phyloP scores from a whole-genome alignment of 2,797 vertebrate species.

The Zalophus californianus region DNA sequence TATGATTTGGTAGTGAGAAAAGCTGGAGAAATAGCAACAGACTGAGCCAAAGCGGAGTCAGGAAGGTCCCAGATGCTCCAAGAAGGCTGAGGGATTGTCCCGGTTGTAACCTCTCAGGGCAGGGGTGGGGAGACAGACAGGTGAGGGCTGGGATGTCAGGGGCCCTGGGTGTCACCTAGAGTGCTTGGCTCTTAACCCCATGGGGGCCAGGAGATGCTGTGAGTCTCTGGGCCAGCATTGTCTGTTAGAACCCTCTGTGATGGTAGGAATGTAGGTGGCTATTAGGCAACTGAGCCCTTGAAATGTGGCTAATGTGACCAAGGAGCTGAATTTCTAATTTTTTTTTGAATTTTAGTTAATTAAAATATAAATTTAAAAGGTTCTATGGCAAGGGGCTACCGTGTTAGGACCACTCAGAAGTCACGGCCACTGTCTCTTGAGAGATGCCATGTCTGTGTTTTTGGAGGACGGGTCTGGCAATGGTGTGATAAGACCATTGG shows the following conservation, averaged over 20 bases:
- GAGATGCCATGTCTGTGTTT: neutral
- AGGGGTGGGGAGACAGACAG: neutral
- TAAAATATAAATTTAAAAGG: neutral
- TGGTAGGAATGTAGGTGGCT: too few relatives aligned
- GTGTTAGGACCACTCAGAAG: neutral
- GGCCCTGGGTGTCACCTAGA: neutral
- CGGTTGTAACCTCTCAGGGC: neutral
- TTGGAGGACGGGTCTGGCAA: neutral
- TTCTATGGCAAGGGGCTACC: too few relatives aligned
- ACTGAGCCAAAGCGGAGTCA: neutral
- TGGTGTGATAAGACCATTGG: rapidly evolving
- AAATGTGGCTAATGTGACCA: neutral
- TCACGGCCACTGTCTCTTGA: neutral
- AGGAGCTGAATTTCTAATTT: neutral
- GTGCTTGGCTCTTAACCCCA: neutral
- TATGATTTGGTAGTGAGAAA: neutral
- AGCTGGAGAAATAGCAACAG: neutral
- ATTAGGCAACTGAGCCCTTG: neutral
- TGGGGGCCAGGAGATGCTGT: neutral
- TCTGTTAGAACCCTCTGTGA: neutral
- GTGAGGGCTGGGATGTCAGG: neutral
- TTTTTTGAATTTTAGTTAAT: neutral
- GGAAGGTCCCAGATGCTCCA: neutral
- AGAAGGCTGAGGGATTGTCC: neutral
- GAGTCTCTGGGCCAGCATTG: rapidly evolving